Conservation (phyloP, 2,113 vertebrate genomes). For the Pleuronectes platessa region DNA sequence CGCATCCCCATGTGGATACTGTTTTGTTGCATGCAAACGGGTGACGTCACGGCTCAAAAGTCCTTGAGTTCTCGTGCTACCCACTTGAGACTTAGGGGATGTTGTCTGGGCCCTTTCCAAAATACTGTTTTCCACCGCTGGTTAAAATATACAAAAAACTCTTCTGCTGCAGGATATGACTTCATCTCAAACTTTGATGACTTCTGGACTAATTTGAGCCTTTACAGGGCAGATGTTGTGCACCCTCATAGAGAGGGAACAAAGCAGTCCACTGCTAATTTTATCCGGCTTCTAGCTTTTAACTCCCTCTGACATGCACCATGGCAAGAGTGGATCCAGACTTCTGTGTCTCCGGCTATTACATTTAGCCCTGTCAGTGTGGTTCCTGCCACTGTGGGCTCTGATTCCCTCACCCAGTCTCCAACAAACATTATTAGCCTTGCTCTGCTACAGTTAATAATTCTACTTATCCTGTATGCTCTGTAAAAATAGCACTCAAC, state of each 20-base stretch:
- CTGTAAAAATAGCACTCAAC: neutral
- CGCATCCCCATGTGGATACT: neutral
- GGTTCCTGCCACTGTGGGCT: neutral
- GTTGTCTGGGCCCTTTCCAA: neutral
- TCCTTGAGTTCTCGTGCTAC: neutral
- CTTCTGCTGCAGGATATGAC: neutral
- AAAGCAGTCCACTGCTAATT: neutral
- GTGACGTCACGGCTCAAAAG: neutral
- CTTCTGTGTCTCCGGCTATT: neutral
- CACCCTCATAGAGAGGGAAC: neutral
- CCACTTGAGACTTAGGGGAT: neutral
- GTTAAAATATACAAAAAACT: neutral
- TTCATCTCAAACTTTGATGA: neutral
- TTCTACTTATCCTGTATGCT: neutral
- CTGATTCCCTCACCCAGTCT: neutral
- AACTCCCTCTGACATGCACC: constrained; percentile 2
- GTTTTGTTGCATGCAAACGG: neutral
- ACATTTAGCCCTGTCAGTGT: neutral
- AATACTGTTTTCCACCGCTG: neutral
- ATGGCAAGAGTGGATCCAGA: neutral
- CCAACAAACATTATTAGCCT: neutral
- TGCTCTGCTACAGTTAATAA: neutral
- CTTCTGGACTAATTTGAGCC: neutral
- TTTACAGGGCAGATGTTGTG: neutral
- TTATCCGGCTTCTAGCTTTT: neutral